Percentiles rank a stretch among this genome's conserved stretches.
These are phyloP conservation scores for Brachirus orientalis DNA, from an alignment of 2,113 vertebrate genomes.

Conservation along the genomic window DNA sequence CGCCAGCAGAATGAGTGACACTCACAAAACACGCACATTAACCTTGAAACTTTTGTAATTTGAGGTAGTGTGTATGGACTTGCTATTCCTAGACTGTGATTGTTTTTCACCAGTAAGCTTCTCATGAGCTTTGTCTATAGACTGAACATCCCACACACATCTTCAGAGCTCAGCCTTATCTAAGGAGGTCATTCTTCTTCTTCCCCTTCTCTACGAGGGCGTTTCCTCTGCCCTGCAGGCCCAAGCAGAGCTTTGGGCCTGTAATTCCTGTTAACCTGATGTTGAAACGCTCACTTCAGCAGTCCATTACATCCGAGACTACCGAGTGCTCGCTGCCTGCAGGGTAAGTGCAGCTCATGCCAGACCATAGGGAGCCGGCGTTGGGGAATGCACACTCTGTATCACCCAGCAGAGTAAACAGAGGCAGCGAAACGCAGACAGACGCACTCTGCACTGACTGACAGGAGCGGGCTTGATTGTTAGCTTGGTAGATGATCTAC, in stretches of 20 bases:
- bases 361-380: constrained; percentile 76
- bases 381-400: constrained; percentile 67
- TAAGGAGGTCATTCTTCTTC: constrained; percentile 60
- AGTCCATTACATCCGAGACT: constrained; percentile 78
- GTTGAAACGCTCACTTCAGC: constrained; percentile 79
- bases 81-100: constrained; percentile 33
- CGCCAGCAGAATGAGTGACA: constrained; percentile 14
- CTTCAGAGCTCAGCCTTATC: constrained; percentile 55
- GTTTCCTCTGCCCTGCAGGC: constrained; percentile 73
- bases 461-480: constrained; percentile 69
- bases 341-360: constrained; percentile 65
- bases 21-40: constrained; percentile 19
- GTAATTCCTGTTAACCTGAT: constrained; percentile 80
- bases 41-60: no score
- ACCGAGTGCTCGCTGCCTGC: constrained; percentile 72
- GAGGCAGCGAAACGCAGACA: constrained; percentile 59
- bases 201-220: constrained; percentile 69
- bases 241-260: constrained; percentile 55
- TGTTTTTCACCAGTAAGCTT: constrained; percentile 2
- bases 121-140: constrained; percentile 14
- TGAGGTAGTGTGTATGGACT: no score
- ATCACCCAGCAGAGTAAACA: constrained; percentile 76
- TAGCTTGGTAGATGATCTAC: constrained; percentile 76
- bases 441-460: constrained; percentile 55
- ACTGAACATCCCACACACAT: constrained; percentile 36